A percentile compares a stretch with the other conserved stretches of the same genome.
phyloP scores from a whole-genome alignment of 2,888 invertebrate genomes.

The Tipula lateralis region DNA sequence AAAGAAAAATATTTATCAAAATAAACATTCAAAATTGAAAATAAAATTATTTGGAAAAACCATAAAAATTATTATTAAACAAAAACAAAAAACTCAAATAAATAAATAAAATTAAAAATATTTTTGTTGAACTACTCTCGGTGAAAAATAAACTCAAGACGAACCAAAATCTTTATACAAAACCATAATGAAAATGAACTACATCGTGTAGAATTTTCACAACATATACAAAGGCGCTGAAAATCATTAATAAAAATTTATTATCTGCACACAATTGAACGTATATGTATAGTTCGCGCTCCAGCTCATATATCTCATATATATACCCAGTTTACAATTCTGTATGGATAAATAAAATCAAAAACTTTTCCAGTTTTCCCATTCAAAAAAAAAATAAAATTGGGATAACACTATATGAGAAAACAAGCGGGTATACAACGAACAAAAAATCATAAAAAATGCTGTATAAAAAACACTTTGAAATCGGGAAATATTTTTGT shows the following conservation, averaged over 20 bases:
- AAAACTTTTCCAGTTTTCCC: neutral
- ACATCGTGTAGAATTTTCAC: neutral
- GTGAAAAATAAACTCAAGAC: neutral
- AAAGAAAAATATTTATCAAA: neutral
- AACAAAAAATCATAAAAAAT: neutral
- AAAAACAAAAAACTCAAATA: neutral
- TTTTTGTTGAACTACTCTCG: neutral
- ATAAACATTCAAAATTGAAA: neutral
- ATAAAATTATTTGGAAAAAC: slow-evolving; percentile 4
- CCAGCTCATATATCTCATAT: neutral
- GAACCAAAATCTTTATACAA: neutral
- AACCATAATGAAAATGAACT: slow-evolving; percentile 11
- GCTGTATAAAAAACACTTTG: neutral
- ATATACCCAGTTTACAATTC: neutral
- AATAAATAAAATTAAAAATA: neutral
- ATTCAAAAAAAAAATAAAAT: neutral
- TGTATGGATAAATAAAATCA: neutral
- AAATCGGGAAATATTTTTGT: neutral
- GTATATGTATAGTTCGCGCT: neutral
- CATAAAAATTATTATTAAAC: neutral
- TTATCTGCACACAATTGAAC: neutral
- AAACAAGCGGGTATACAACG: neutral
- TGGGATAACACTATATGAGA: neutral
- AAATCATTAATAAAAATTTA: slow-evolving; percentile 5
- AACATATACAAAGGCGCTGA: neutral